These are phyloP conservation scores for Crotalus horridus DNA, from an alignment of 2,113 vertebrate genomes.

Conservation along the genomic window DNA sequence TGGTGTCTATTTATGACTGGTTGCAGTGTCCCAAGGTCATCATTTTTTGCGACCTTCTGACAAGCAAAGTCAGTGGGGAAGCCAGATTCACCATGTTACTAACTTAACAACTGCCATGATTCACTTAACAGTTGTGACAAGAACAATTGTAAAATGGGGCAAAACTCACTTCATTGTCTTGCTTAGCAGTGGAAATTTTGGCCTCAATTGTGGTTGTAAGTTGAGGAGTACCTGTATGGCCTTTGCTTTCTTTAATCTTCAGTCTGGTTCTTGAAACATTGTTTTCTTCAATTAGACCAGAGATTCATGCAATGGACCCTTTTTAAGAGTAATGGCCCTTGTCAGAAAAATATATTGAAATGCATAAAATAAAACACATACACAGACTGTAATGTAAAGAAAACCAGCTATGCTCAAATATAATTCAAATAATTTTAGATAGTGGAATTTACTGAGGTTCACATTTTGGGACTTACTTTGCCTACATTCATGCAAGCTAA, in stretches of 20 bases:
- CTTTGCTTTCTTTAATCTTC: background rate
- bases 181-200: background rate
- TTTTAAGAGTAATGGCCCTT: background rate
- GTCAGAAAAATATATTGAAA: background rate
- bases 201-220: background rate
- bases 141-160: too few species aligned
- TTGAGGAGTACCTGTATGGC: background rate
- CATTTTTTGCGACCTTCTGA: background rate
- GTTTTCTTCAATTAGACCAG: background rate
- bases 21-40: background rate
- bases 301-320: background rate
- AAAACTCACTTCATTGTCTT: background rate
- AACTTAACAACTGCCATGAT: too few species aligned
- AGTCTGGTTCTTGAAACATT: background rate
- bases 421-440: background rate
- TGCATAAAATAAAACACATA: background rate
- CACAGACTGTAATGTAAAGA: background rate
- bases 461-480: background rate
- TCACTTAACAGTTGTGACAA: too few species aligned
- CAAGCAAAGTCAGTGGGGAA: too few species aligned
- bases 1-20: background rate
- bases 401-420: background rate
- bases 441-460: background rate
- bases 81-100: background rate
- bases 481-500: background rate